phyloP scores from a whole-genome alignment of 2,113 vertebrate species.

The Ictidomys tridecemlineatus region DNA sequence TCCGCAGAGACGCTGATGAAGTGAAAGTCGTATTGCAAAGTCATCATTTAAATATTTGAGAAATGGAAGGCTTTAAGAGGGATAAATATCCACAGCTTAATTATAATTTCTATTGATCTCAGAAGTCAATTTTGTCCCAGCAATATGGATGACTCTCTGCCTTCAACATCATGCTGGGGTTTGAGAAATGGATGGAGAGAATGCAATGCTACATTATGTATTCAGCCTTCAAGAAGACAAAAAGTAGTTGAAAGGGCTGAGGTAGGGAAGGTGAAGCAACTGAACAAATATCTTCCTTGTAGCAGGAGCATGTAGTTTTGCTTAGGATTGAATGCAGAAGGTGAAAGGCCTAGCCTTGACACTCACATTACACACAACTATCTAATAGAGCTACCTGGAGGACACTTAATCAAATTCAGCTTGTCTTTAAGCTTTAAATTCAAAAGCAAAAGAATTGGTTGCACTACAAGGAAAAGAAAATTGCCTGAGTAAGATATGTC shows the following conservation, averaged over 20 bases:
- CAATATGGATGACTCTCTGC: slow-evolving; percentile 61
- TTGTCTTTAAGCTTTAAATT: slow-evolving; percentile 36
- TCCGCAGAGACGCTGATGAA: slow-evolving; percentile 79
- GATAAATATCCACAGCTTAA: slow-evolving; percentile 63
- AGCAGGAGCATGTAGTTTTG: not conserved
- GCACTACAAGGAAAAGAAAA: not conserved
- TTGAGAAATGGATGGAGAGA: not conserved
- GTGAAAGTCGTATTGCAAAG: slow-evolving; percentile 78
- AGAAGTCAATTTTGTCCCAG: slow-evolving; percentile 65
- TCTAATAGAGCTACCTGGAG: not conserved
- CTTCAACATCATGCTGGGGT: not conserved
- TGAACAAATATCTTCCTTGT: not conserved
- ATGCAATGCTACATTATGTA: not conserved
- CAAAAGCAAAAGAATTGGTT: slow-evolving; percentile 1
- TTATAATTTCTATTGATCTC: slow-evolving; percentile 76
- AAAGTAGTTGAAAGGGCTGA: not conserved
- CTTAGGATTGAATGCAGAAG: not conserved
- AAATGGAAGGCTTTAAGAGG: slow-evolving; percentile 68
- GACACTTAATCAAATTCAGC: not conserved
- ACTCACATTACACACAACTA: not conserved
- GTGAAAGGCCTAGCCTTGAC: not conserved
- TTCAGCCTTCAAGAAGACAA: not conserved
- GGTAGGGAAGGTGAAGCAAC: rapidly evolving
- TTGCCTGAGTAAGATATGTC: not conserved
- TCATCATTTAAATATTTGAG: slow-evolving; percentile 83